Evolutionary conservation across 2,888 invertebrate genomes (phyloP), one percentile per base, ranked within the genome.

Genomic region (Aleiodes alternator): DNA sequence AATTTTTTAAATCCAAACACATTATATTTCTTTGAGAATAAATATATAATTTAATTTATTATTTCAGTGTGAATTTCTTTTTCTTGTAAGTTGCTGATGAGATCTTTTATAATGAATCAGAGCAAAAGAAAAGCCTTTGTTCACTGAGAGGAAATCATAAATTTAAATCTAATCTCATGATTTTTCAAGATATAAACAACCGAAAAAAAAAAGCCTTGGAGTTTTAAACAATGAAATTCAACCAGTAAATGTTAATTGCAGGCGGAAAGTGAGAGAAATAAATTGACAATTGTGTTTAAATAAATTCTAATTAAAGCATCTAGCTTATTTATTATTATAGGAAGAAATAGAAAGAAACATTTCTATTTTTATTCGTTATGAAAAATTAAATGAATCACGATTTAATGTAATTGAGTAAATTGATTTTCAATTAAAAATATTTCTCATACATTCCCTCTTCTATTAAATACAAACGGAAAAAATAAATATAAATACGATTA

Each of bases 101-200:
- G 48, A 48, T 34, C 34, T 14, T 48, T 11, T 16, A 11, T 56
- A 23, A 56, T 11, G n/a, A 14, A 43, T 12, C 48, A 11, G 23
- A 64, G 48, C 48, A 43, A 48, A 64, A 64, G 64, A 64, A 48
- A 64, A 64, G 43, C 64, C 64, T 64, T 64, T 64, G 64, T 64
- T 64, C 16, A 12, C 23, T 23, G 8, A 48, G 43, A 64, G 64
- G 64, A 64, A 64, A 64, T 64, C 43, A 64, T 64, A 64, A 64
- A 64, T 64, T 14, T 23, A 9, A 43, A 16, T 48, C 48, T 48
- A 64, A 48, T 64, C 48, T 64, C 48, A 9, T 43, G 64, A 64
- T 64, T 64, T 43, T 48, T 16, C 48, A 23, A 64, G 64, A 64
- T 64, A 64, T 16, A 43, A 14, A 43, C 43, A 9, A 61, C 55